phyloP scores from a whole-genome alignment of 2,113 vertebrate genomes.

The Ellobius talpinus region DNA sequence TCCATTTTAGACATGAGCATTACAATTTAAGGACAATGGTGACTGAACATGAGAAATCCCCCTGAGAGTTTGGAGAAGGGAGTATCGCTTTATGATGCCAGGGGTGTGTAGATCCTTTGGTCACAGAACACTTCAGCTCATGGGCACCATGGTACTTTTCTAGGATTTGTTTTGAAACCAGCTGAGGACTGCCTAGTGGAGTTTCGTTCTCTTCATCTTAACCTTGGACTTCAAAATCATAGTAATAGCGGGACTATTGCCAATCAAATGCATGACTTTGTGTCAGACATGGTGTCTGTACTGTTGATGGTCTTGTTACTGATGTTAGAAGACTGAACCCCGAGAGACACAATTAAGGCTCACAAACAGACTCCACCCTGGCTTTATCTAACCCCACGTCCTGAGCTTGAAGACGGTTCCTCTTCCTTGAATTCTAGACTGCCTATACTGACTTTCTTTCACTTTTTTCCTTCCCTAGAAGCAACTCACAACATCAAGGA shows the following conservation, averaged over 20 bases:
- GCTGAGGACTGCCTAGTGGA: neutral
- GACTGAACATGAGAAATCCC: neutral
- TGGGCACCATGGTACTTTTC: neutral
- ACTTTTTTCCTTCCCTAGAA: neutral
- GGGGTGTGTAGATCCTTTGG: neutral
- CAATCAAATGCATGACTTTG: neutral
- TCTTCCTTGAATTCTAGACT: slow-evolving; percentile 22
- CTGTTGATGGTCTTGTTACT: neutral
- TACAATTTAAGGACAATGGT: neutral
- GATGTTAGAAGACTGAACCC: neutral
- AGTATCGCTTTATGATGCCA: neutral
- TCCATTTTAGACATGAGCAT: neutral
- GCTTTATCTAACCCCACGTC: neutral
- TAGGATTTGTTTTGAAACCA: neutral
- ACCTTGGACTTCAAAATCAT: slow-evolving; percentile 7
- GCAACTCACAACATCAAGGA: neutral
- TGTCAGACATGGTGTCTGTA: neutral
- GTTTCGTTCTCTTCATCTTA: neutral
- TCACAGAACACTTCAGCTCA: neutral
- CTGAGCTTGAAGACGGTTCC: neutral
- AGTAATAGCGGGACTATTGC: neutral
- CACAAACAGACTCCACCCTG: neutral
- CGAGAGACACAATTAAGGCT: neutral
- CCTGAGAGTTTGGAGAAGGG: neutral
- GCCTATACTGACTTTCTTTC: neutral